Evolutionary conservation across 2,113 vertebrate genomes (phyloP), one percentile per base, ranked within the genome.

Genomic region (Pygoscelis adeliae): DNA sequence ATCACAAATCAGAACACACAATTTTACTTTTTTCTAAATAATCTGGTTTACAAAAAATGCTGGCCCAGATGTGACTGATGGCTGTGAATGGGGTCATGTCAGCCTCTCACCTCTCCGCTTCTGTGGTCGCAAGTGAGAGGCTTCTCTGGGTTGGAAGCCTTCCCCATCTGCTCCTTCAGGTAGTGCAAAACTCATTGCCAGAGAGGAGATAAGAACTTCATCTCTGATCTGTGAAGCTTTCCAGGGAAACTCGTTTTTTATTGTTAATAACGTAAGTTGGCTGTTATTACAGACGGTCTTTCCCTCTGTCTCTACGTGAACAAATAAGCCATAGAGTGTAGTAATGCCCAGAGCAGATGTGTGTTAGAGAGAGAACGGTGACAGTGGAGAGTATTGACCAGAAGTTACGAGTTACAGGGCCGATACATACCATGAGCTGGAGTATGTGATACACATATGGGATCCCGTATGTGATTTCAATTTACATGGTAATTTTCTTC

Each of bases 401-500:
- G 34, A 61, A 61, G 27, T 8, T 87, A 17, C 20, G 83, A 74
- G 27, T 82, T 82, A 32, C n/a, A 27, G 44, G 62, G 47, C 58
- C 4, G 19, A 42, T 65, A 42, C 23, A 15, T 38, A 13, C 38
- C 16, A 8, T 55, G 58, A 72, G 18, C 21, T 61, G 27, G 52
- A 61, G 15, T 73, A 34, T 26, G 73, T 76, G 66, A 58, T 74
- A 50, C 17, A 34, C 40, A 22, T 38, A 15, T 55, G 73, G 74
- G 44, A 72, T 72, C 49, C 42, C 0, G 3, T 87, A 47, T 30
- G 53, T 77, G 58, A 53, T 83, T 97, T 95, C 73, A 93, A 95
- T 95, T 96, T 94, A 38, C 40, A 55, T 73, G 55, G 73, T 67
- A 83, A 88, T 96, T 80, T 89, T 87, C 44, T 89, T 70, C 16